These are phyloP conservation scores for Punctoribates punctum DNA, from an alignment of 2,888 invertebrate species.

Conservation along the genomic window DNA sequence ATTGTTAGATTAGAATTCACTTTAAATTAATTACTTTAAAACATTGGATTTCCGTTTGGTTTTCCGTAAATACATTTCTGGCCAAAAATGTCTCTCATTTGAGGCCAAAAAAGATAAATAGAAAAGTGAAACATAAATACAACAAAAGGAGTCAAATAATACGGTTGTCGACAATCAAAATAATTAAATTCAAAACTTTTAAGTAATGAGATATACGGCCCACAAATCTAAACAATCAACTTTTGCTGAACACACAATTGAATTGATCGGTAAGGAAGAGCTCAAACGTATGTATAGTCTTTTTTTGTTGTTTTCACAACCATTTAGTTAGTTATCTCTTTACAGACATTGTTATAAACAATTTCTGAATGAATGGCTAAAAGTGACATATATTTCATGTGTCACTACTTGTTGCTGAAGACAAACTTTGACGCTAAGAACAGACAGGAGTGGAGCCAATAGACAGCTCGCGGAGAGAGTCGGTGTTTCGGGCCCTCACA, in stretches of 20 bases:
- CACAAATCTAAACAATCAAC: too few relatives aligned
- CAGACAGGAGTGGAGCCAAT: neutral
- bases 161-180: too few relatives aligned
- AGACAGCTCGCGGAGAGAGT: neutral
- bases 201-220: neutral
- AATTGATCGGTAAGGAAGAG: neutral
- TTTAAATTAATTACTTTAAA: conserved; percentile 27
- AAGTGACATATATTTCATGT: conserved; percentile 25
- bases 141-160: too few relatives aligned
- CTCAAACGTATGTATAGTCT: neutral
- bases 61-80: neutral
- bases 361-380: conserved; percentile 24
- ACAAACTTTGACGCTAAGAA: conserved; percentile 8
- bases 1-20: conserved; percentile 3
- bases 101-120: neutral
- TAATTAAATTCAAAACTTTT: neutral
- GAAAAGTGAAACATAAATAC: neutral
- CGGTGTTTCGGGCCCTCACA: neutral
- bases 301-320: neutral
- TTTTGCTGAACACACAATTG: neutral
- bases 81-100: neutral
- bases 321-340: conserved; percentile 15
- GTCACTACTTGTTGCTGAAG: conserved; percentile 35
- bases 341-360: conserved; percentile 24
- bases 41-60: conserved; percentile 18